A percentile compares a stretch with the other conserved stretches of the same genome.
These are phyloP conservation scores for Syrista parreyssii DNA, from an alignment of 2,888 invertebrate genomes.

Conservation along the genomic window DNA sequence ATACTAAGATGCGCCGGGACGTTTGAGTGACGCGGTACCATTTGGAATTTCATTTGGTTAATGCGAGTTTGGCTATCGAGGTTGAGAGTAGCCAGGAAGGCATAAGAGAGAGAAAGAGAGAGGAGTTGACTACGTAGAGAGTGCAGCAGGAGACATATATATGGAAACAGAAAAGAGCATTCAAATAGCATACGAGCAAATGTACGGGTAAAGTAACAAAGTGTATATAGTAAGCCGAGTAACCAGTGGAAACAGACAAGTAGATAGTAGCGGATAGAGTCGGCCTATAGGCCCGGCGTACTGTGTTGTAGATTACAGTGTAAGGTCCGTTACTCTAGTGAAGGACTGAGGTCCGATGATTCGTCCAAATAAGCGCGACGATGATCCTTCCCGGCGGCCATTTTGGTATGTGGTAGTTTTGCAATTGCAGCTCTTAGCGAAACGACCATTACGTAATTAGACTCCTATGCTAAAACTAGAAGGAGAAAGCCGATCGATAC, in stretches of 20 bases:
- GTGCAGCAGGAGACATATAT: not conserved
- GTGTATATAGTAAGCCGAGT: not conserved
- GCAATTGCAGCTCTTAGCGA: not conserved
- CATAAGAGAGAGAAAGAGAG: not conserved
- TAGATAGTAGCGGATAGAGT: not conserved
- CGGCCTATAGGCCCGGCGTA: not conserved
- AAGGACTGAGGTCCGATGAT: not conserved
- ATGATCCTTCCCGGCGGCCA: not conserved
- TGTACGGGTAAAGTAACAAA: no score
- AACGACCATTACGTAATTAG: not conserved
- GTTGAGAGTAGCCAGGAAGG: not conserved
- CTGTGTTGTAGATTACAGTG: not conserved
- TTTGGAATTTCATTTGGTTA: conserved; percentile 22
- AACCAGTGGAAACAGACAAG: not conserved
- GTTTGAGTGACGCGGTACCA: conserved; percentile 1
- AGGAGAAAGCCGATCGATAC: not conserved
- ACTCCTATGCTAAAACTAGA: not conserved
- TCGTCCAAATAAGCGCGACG: not conserved
- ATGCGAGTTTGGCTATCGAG: conserved; percentile 9
- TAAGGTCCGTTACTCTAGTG: not conserved
- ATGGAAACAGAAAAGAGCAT: not conserved
- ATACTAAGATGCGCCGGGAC: not conserved
- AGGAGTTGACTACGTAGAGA: not conserved
- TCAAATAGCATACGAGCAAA: not conserved
- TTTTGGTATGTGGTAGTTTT: not conserved